Conservation (phyloP, 2,113 vertebrate species). For the Fregetta grallaria region DNA sequence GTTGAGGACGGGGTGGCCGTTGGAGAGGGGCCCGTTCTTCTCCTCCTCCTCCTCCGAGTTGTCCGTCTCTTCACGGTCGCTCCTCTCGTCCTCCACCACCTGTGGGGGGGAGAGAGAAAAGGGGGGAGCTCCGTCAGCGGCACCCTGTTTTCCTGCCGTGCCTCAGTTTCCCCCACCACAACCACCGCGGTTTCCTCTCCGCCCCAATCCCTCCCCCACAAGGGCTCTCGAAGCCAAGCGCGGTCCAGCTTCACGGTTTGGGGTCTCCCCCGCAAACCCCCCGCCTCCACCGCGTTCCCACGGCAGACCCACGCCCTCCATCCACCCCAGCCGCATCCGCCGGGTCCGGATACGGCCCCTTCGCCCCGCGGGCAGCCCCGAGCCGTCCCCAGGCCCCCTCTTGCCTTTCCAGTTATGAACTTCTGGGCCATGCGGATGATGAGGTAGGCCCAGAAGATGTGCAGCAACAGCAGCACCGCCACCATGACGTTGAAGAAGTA, state of each 20-base stretch:
- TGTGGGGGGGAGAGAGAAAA: neutral
- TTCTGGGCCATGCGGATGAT: slow-evolving; percentile 91
- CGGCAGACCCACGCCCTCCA: neutral
- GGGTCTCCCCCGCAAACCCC: neutral
- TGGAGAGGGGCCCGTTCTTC: slow-evolving; percentile 82
- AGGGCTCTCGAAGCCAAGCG: neutral
- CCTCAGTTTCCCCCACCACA: neutral
- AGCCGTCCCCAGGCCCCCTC: neutral
- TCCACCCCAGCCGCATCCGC: accelerated
- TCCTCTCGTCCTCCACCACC: slow-evolving; percentile 88
- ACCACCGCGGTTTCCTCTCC: accelerated
- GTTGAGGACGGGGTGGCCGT: slow-evolving; percentile 83
- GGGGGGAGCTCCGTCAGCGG: no score
- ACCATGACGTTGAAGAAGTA: slow-evolving; percentile 95
- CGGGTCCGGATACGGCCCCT: no score
- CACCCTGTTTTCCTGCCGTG: accelerated
- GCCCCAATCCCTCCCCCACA: neutral
- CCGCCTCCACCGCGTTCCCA: accelerated
- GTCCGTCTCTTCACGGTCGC: slow-evolving; percentile 91
- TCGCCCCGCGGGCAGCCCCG: neutral
- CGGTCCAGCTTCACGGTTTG: accelerated
- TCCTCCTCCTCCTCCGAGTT: slow-evolving; percentile 80
- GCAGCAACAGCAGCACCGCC: slow-evolving; percentile 85
- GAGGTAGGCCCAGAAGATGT: slow-evolving; percentile 94
- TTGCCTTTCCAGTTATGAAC: slow-evolving; percentile 88